A percentile compares a stretch with the other conserved stretches of the same genome.
phyloP scores from a whole-genome alignment of 2,113 vertebrate genomes.

The Chamaetylas fuelleborni region DNA sequence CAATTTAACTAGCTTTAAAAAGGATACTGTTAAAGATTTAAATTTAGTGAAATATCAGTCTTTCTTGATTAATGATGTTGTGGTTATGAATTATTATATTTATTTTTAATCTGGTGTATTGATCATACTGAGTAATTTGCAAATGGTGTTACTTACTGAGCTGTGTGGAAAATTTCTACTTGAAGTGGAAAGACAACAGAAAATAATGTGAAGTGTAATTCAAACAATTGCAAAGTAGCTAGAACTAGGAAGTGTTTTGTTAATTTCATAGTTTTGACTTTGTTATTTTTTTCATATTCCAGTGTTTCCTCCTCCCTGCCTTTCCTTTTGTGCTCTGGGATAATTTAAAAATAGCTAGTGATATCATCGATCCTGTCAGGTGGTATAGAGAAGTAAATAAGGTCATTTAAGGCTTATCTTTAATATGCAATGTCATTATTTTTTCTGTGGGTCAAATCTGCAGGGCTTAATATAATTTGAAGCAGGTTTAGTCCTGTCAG shows the following conservation, averaged over 20 bases:
- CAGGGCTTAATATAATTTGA: not conserved
- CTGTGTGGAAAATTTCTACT: not conserved
- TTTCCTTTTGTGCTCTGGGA: not conserved
- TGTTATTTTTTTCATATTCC: not conserved
- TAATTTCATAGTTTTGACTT: not conserved
- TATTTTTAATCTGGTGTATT: not conserved
- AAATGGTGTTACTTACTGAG: not conserved
- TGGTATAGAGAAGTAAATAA: slow-evolving; percentile 18
- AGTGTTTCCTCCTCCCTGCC: not conserved
- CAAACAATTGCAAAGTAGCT: not conserved
- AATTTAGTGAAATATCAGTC: not conserved
- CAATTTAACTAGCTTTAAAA: not conserved
- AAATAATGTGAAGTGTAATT: not conserved
- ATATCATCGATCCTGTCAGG: not conserved
- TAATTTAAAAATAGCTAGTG: slow-evolving; percentile 16
- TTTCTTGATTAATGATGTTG: not conserved
- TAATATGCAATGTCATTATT: not conserved
- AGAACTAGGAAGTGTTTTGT: not conserved
- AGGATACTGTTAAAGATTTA: not conserved
- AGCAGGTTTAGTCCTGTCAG: not conserved
- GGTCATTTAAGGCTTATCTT: slow-evolving; percentile 42
- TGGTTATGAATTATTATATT: not conserved
- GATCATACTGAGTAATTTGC: not conserved
- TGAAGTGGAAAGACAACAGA: not conserved
- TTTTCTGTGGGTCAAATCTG: not conserved